These are phyloP conservation scores for Lathamus discolor DNA, from an alignment of 2,113 vertebrate species.

Conservation along the genomic window DNA sequence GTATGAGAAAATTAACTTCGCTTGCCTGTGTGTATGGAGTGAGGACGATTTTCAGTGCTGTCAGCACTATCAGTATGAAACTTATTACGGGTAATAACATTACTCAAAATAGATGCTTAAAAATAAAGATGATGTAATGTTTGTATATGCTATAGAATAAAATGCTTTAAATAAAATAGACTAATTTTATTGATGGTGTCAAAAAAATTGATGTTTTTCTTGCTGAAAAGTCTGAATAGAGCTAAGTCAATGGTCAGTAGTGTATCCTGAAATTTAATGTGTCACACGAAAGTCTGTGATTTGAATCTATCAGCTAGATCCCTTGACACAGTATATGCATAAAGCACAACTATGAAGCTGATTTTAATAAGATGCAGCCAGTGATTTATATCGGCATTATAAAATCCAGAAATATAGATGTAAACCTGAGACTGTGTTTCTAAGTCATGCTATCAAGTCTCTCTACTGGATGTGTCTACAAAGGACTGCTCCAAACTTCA, in stretches of 20 bases:
- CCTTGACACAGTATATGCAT: not conserved
- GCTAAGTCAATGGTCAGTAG: not conserved
- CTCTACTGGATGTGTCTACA: not conserved
- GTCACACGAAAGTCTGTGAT: not conserved
- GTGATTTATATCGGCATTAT: not conserved
- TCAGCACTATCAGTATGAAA: not conserved
- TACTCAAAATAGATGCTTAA: slow-evolving; percentile 22
- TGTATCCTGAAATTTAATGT: not conserved
- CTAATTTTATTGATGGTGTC: slow-evolving; percentile 3
- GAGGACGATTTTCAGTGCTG: not conserved
- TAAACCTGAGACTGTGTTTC: not conserved
- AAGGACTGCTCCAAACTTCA: not conserved
- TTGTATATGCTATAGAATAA: not conserved
- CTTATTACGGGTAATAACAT: slow-evolving; percentile 15
- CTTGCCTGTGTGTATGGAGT: not conserved
- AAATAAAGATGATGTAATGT: slow-evolving; percentile 45
- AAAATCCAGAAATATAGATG: not conserved
- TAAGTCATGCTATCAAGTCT: not conserved
- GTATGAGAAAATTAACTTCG: not conserved
- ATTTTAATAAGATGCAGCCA: not conserved
- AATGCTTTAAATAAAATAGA: not conserved
- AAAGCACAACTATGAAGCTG: not conserved
- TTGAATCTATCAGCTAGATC: not conserved
- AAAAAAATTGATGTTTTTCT: not conserved
- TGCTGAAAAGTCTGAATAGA: slow-evolving; percentile 9